A percentile compares a stretch with the other conserved stretches of the same genome.
Conservation (phyloP, 2,113 vertebrate species). For the Gavia stellata region DNA sequence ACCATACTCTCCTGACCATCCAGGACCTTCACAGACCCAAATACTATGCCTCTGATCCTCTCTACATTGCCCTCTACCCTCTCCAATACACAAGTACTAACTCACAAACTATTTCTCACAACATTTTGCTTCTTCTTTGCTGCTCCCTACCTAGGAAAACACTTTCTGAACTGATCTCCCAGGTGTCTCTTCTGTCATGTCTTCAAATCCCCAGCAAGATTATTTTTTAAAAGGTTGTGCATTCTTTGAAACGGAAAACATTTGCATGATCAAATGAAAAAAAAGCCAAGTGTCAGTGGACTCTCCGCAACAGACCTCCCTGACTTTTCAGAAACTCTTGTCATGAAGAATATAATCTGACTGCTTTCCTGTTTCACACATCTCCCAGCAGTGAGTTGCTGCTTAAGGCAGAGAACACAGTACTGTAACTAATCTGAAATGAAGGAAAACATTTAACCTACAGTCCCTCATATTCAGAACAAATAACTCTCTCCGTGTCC, state of each 20-base stretch:
- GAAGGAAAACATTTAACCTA: slow-evolving; percentile 11
- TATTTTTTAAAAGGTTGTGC: neutral
- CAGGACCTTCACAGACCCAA: neutral
- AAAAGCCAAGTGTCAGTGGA: neutral
- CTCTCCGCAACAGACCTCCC: neutral
- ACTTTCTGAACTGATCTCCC: neutral
- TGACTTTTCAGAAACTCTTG: neutral
- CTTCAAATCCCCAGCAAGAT: neutral
- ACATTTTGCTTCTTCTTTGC: neutral
- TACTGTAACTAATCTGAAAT: neutral
- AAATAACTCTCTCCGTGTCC: neutral
- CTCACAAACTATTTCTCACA: neutral
- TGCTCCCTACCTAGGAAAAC: neutral
- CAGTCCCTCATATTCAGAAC: neutral
- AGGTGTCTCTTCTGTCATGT: too few relatives aligned
- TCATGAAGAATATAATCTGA: neutral
- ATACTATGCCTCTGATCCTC: neutral
- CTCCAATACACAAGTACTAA: neutral
- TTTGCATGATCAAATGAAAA: neutral
- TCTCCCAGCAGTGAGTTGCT: neutral
- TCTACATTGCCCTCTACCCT: neutral
- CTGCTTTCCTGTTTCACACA: neutral
- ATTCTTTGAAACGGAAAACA: neutral
- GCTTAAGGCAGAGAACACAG: neutral
- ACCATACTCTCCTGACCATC: neutral